Evolutionary conservation across 2,888 invertebrate species (phyloP).

Genomic region (Parnassius smintheus): DNA sequence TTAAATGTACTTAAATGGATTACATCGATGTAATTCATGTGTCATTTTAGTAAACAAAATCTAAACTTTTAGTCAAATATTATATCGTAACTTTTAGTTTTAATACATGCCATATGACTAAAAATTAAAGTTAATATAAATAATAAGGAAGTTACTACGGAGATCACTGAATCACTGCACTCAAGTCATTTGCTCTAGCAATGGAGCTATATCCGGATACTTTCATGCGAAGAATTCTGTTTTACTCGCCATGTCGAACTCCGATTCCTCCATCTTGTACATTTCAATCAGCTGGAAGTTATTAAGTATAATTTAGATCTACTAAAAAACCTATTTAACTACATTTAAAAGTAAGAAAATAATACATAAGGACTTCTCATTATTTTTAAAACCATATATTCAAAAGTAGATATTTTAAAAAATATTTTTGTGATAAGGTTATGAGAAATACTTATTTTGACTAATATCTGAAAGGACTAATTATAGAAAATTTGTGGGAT

Average conservation of each 20-base stretch:
- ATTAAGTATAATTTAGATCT: too few species aligned
- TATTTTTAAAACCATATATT: too few species aligned
- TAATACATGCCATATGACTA: not conserved
- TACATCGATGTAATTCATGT: too few species aligned
- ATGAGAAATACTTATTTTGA: too few species aligned
- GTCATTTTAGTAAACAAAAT: not conserved
- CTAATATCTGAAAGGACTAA: too few species aligned
- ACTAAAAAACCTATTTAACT: too few species aligned
- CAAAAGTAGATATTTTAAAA: too few species aligned
- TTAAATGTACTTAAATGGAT: too few species aligned
- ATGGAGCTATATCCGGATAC: constrained; percentile 70
- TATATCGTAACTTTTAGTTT: not conserved
- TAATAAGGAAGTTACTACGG: not conserved
- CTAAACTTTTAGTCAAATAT: not conserved
- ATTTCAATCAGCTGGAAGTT: constrained; percentile 89
- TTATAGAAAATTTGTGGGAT: too few species aligned
- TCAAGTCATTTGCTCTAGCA: constrained; percentile 62
- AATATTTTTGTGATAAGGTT: too few species aligned
- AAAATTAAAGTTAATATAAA: not conserved
- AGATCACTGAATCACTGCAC: constrained; percentile 8
- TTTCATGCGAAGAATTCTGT: constrained; percentile 94
- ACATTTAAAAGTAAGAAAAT: too few species aligned
- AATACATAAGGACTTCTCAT: too few species aligned
- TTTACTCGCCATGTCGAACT: constrained; percentile 93
- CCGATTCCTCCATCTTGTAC: constrained; percentile 96